A percentile compares a stretch with the other conserved stretches of the same genome.
phyloP scores from a whole-genome alignment of 2,113 vertebrate species.

The Marcusenius ussheri region DNA sequence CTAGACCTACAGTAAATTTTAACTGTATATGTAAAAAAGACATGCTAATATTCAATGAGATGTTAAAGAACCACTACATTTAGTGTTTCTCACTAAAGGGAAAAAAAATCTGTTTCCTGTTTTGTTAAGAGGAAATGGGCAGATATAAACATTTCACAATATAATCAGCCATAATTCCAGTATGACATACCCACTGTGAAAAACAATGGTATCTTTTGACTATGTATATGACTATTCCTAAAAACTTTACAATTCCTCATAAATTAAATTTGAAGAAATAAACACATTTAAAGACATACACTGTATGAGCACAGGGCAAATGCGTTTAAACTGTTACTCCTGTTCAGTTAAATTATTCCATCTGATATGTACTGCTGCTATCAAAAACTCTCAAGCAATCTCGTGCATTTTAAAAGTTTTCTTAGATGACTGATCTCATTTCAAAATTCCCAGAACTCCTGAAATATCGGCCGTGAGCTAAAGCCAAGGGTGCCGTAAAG shows the following conservation, averaged over 20 bases:
- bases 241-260: not conserved
- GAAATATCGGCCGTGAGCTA: not conserved
- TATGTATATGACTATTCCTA: not conserved
- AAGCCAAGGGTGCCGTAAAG: not conserved
- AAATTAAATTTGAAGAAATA: not conserved
- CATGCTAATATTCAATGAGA: not conserved
- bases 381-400: not conserved
- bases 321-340: not conserved
- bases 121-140: not conserved
- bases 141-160: not conserved
- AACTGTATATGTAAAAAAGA: not conserved
- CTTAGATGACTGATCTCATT: not conserved
- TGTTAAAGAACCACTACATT: not conserved
- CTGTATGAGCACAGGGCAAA: not conserved
- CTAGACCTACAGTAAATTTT: not conserved
- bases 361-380: not conserved
- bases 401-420: not conserved
- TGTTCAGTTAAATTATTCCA: not conserved
- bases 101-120: not conserved
- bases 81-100: not conserved
- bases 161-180: not conserved
- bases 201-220: not conserved
- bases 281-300: not conserved
- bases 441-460: not conserved
- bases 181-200: not conserved